Evolutionary conservation across 2,797 vertebrate species (phyloP), one percentile per base, ranked within the genome.

Genomic region (Lophotriccus pileatus): DNA sequence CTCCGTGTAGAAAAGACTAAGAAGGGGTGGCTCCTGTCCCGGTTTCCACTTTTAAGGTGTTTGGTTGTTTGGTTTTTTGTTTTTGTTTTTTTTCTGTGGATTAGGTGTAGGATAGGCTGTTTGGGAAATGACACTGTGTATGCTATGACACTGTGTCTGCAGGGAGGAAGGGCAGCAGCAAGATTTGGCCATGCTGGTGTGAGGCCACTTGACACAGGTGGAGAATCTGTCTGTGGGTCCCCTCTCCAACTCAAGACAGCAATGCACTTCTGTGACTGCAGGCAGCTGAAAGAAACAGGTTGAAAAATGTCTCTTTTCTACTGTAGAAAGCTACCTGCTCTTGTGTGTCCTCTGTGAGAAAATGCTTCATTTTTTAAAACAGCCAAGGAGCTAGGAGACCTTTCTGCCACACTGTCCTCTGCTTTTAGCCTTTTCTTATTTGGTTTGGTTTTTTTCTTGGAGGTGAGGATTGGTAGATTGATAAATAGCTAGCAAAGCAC

Each of bases 401-500:
- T 66, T 58, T 58, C 30, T 47, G 23, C 28, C 15, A 6, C 34
- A 30, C 17, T 11, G 13, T 41, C 12, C 14, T 75, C 50, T 0
- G 0, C 50, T 79, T 90, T 46, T 79, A 41, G 50, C 36, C 7
- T 77, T 78, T 72, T 39, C 34, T 43, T 85, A 9, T 12, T 50
- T 55, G 17, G 0, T 64, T 75, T 43, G 1, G 1, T 0, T n/a
- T 52, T 76, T 43, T 63, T 12, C 30, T 34, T 44, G 6, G 7
- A 6, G 5, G 4, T 72, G 50, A 19, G 46, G 10, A 41, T 39
- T 52, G 14, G 11, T 79, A 41, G 10, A 19, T 22, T 55, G 72
- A 53, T 79, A 44, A 62, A 59, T 12, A 76, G 8, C 34, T 74
- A 46, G 30, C 0, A 6, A 50, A 69, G 18, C 49, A 55, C 36